A percentile compares a stretch with the other conserved stretches of the same genome.
These are phyloP conservation scores for Limenitis camilla DNA, from an alignment of 2,888 invertebrate species.

Conservation along the genomic window DNA sequence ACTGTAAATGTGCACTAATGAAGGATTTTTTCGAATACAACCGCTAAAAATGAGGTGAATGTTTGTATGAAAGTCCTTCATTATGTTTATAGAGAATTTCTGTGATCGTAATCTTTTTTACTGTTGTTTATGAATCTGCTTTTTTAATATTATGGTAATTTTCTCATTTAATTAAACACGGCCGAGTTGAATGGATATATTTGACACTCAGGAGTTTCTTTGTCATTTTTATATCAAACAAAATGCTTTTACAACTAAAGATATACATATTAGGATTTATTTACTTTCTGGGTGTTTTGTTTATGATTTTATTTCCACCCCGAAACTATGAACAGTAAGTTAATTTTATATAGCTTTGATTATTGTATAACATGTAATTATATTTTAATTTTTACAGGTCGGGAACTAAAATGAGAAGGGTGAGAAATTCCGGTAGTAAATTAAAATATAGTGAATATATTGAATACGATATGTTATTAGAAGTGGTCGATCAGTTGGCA, in stretches of 20 bases:
- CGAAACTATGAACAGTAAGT: slow-evolving; percentile 55
- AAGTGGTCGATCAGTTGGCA: slow-evolving; percentile 33
- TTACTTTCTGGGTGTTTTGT: slow-evolving; percentile 53
- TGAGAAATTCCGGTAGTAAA: slow-evolving; percentile 34
- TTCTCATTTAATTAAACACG: too few relatives aligned
- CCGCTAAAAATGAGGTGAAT: too few relatives aligned
- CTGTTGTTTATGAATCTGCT: too few relatives aligned
- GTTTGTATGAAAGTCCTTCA: too few relatives aligned
- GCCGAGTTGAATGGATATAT: too few relatives aligned
- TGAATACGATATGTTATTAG: slow-evolving; percentile 32
- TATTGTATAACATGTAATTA: not conserved
- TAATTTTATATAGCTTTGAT: not conserved
- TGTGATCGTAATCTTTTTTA: too few relatives aligned
- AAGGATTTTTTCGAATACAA: too few relatives aligned
- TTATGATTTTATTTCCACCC: slow-evolving; percentile 58
- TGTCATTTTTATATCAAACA: too few relatives aligned
- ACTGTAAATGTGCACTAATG: too few relatives aligned
- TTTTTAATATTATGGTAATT: too few relatives aligned
- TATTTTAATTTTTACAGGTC: slow-evolving; percentile 38
- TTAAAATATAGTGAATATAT: slow-evolving; percentile 39
- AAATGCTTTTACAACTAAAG: slow-evolving; percentile 62
- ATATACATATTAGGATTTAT: slow-evolving; percentile 48
- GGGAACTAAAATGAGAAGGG: slow-evolving; percentile 50
- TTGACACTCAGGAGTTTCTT: too few relatives aligned
- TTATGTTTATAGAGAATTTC: too few relatives aligned